Percentiles rank a stretch among this genome's conserved stretches.
phyloP scores from a whole-genome alignment of 2,797 vertebrate genomes.

The Jordanella pulchra region DNA sequence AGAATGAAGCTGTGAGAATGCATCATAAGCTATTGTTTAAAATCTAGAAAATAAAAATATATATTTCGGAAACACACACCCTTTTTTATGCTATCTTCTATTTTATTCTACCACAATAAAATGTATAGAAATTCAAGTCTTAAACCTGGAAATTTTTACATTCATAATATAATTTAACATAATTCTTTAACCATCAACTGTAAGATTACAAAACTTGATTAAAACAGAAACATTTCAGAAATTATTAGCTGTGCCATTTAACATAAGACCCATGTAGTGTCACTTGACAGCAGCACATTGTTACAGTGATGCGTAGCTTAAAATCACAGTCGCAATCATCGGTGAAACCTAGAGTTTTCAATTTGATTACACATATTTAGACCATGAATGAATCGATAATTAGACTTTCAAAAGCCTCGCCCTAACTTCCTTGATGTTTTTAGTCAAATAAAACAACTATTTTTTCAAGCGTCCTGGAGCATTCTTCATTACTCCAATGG shows the following conservation, averaged over 20 bases:
- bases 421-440: not conserved
- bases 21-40: not conserved
- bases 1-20: not conserved
- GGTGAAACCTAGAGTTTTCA: not conserved
- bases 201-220: not conserved
- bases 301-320: not conserved
- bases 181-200: not conserved
- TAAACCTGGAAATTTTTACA: not conserved
- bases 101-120: not conserved
- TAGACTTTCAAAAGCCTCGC: not conserved
- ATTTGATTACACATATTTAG: not conserved
- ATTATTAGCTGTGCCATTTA: not conserved
- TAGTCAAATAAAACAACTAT: constrained; percentile 11
- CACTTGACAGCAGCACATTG: not conserved
- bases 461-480: constrained; percentile 5
- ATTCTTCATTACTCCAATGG: constrained; percentile 4
- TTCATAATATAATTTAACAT: not conserved
- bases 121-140: not conserved
- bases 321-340: not conserved
- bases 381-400: not conserved
- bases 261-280: not conserved
- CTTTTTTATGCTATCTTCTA: not conserved
- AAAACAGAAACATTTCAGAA: too few species aligned
- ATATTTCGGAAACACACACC: not conserved
- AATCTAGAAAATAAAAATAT: not conserved